Base-by-base conservation (phyloP, 1,140 invertebrate species). In the Ctenoplectra terminalis region DNA sequence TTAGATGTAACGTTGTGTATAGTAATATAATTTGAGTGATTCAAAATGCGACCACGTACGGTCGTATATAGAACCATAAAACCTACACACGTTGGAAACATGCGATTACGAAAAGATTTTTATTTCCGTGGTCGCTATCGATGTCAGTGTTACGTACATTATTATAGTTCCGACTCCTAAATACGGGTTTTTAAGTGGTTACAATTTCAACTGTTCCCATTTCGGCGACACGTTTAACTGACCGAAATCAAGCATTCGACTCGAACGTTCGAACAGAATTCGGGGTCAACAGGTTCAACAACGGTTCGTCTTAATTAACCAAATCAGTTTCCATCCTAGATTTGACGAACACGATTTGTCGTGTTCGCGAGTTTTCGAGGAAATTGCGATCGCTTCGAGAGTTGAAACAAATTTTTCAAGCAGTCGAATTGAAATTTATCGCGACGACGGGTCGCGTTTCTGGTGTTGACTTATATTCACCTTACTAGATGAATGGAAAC, bases 401-500 rank as follows among this genome's bases (percentile, higher is more conserved):
- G 56, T 1, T 23, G 37, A 20, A 5, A 31, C 4, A 11, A 37
- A 77, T 69, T 77, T 58, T 77, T 77, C 64, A 13, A 70, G 29
- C 29, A 23, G 52, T 37, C 15, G 15, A 56, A 77, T 77, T 69
- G 64, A 70, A 70, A 77, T 77, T 77, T 77, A 77, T 77, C 75
- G 23, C 64, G 75, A 26, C 52, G 23, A 37, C 52, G 26, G 3
- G 4, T 20, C 61, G 58, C 37, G 37, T 40, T 67, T 37, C 8
- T 2, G 17, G 0, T 52, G 23, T 29, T 77, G 75, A 77, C 70
- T 77, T 77, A 77, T 77, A 70, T 46, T 46, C 64, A 20, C 8
- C 8, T 15, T 1, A 15, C 31, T 5, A 17, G 23, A 46, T 15
- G 8, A 20, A 15, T 8, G 37, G 40, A 26, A 67, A 20, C 40